Percentiles rank a stretch among this genome's conserved stretches.
Conservation (phyloP, 2,113 vertebrate species). For the Neodontobutis hainanensis region DNA sequence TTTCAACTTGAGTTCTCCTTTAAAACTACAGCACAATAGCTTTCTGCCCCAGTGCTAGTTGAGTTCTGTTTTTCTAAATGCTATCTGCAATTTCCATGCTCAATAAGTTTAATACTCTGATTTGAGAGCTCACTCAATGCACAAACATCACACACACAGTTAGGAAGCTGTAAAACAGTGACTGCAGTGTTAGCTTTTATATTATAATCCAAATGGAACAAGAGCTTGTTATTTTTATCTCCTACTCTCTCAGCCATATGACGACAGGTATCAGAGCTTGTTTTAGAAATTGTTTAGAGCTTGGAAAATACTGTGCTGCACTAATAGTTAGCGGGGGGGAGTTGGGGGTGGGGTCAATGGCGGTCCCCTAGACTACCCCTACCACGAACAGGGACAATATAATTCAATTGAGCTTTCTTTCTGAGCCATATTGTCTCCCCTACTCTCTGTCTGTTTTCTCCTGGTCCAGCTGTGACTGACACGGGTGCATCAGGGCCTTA, state of each 20-base stretch:
- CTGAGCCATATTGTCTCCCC: no score
- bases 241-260: background rate
- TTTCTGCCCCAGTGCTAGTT: background rate
- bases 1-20: no score
- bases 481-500: no score
- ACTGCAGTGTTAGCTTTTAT: background rate
- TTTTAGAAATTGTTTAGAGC: background rate
- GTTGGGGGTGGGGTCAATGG: no score
- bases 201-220: background rate
- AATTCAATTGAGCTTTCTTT: no score
- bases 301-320: background rate
- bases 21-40: no score
- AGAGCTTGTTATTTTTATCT: slow-evolving; percentile 4
- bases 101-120: background rate
- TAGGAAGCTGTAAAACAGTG: background rate
- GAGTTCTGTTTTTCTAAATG: background rate
- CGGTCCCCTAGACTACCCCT: no score
- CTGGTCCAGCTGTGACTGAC: no score
- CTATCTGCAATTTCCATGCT: background rate
- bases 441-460: no score
- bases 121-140: background rate
- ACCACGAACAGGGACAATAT: no score
- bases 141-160: background rate
- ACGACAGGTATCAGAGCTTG: background rate
- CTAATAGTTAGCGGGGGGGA: background rate